Evolutionary conservation across 2,888 invertebrate genomes (phyloP).

Genomic region (Tetragnatha montana): DNA sequence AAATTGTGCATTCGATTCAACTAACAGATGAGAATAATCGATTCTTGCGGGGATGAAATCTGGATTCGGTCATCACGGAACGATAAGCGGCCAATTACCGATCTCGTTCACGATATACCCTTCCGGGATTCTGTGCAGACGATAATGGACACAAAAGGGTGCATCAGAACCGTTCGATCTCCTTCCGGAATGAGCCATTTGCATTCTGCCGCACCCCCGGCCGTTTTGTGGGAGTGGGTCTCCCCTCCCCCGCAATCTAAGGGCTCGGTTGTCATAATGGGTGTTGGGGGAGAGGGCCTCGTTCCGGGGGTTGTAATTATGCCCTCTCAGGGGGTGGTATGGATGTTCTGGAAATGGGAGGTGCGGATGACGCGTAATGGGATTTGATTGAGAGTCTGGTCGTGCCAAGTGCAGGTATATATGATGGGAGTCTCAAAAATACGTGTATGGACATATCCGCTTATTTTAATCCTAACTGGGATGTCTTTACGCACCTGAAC

Average conservation of each 20-base stretch:
- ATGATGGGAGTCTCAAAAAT: too few relatives aligned
- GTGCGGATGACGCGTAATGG: constrained; percentile 12
- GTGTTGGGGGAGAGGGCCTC: neutral
- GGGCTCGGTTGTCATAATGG: constrained; percentile 26
- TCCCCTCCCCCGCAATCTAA: constrained; percentile 1
- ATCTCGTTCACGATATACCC: neutral
- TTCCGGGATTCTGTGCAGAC: neutral
- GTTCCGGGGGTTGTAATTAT: neutral
- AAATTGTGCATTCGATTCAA: too few relatives aligned
- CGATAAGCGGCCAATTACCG: neutral
- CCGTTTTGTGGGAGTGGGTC: neutral
- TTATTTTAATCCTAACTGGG: too few relatives aligned
- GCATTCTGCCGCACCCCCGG: neutral
- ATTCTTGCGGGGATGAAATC: too few relatives aligned
- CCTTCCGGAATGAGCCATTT: constrained; percentile 21
- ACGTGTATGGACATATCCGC: too few relatives aligned
- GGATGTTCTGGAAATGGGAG: neutral
- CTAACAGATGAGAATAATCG: too few relatives aligned
- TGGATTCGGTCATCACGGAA: neutral
- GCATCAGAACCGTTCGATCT: constrained; percentile 10
- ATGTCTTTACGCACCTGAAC: too few relatives aligned
- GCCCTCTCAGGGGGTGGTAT: neutral
- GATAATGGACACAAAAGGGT: constrained; percentile 1
- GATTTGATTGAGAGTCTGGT: neutral
- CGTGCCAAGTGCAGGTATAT: too few relatives aligned